Conservation (phyloP, 2,797 vertebrate genomes). For the Cyclopterus lumpus region DNA sequence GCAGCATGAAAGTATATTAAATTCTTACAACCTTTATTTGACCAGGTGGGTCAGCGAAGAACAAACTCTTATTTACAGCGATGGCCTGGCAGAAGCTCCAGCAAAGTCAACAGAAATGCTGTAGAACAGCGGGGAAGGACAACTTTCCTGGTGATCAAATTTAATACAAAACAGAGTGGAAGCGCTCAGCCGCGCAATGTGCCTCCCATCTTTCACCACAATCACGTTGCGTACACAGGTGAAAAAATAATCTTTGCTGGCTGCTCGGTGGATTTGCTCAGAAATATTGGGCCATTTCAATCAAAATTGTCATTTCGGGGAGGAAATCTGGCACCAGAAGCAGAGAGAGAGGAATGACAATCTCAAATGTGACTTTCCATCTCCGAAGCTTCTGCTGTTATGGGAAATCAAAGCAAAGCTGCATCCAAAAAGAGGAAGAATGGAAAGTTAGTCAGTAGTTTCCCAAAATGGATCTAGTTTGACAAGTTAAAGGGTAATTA, state of each 20-base stretch:
- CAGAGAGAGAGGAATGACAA: conserved; percentile 29
- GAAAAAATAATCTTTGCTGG: conserved; percentile 64
- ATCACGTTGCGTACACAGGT: conserved; percentile 60
- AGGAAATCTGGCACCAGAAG: conserved; percentile 53
- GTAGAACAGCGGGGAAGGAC: conserved; percentile 58
- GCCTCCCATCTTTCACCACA: conserved; percentile 51
- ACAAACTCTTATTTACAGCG: conserved; percentile 55
- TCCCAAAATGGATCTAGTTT: background rate
- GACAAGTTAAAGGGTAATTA: conserved; percentile 11
- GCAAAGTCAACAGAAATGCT: conserved; percentile 70
- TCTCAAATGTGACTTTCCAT: conserved; percentile 50
- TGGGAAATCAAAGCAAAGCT: conserved; percentile 33
- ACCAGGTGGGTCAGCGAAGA: conserved; percentile 72
- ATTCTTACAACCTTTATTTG: conserved; percentile 65
- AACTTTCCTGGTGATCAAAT: conserved; percentile 65
- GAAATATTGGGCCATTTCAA: conserved; percentile 62
- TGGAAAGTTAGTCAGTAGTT: conserved; percentile 18
- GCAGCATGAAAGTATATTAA: conserved; percentile 57
- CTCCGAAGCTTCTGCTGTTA: conserved; percentile 25
- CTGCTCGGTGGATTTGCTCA: conserved; percentile 57
- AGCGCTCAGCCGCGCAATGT: conserved; percentile 47
- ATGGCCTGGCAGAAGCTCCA: conserved; percentile 46
- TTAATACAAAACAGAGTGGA: conserved; percentile 68
- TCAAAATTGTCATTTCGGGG: conserved; percentile 54
- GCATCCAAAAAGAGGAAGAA: conserved; percentile 15